Conservation (phyloP, 2,797 vertebrate genomes). For the Parambassis ranga region DNA sequence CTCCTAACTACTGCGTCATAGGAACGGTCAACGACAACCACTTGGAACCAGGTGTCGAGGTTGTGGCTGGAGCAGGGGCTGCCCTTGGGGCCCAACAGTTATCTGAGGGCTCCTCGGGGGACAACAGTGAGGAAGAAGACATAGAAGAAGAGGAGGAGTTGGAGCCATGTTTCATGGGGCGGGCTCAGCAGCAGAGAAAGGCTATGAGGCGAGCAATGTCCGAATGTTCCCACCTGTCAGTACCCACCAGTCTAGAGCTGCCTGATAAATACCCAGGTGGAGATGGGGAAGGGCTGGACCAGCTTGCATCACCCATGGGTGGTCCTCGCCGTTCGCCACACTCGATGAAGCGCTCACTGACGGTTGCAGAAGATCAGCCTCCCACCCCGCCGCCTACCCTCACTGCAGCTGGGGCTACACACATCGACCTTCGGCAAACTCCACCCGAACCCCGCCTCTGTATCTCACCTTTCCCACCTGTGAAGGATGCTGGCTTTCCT, state of each 20-base stretch:
- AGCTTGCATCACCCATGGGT: conserved; percentile 65
- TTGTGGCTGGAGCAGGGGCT: background rate
- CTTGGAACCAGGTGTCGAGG: conserved; percentile 38
- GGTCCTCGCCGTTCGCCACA: conserved; percentile 65
- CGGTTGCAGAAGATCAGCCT: conserved; percentile 85
- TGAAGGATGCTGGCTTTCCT: conserved; percentile 51
- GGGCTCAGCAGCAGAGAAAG: conserved; percentile 87
- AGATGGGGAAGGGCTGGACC: conserved; percentile 56
- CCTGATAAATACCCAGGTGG: conserved; percentile 89
- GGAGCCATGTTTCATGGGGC: conserved; percentile 75
- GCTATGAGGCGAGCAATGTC: conserved; percentile 94
- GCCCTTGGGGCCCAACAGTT: conserved; percentile 25
- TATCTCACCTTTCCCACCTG: conserved; percentile 52
- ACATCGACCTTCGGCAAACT: conserved; percentile 63
- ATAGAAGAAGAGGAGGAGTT: conserved; percentile 71
- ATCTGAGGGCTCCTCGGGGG: conserved; percentile 68
- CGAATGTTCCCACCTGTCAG: conserved; percentile 91
- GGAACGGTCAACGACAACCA: conserved; percentile 69
- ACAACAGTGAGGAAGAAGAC: conserved; percentile 76
- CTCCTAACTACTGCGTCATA: conserved; percentile 69
- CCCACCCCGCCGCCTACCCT: conserved; percentile 71
- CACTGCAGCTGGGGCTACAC: conserved; percentile 64
- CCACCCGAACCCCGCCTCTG: conserved; percentile 44
- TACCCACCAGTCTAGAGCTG: conserved; percentile 86
- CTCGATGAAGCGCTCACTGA: conserved; percentile 87